phyloP scores from a whole-genome alignment of 2,113 vertebrate species.

The Alectura lathami region DNA sequence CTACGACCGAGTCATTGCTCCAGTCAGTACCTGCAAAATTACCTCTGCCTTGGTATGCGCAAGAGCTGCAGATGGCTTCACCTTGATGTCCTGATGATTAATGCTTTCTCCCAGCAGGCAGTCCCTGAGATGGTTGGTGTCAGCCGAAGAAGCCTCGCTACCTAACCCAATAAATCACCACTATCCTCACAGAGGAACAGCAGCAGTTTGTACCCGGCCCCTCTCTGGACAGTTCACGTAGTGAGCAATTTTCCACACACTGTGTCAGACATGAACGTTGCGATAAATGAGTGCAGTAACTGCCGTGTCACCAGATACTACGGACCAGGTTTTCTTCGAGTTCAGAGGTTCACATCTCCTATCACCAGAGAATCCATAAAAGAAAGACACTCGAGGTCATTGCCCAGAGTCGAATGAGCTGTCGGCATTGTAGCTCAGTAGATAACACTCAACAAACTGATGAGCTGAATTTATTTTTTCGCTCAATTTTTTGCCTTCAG shows the following conservation, averaged over 20 bases:
- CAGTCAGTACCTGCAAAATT: not conserved
- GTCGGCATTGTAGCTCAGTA: not conserved
- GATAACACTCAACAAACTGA: not conserved
- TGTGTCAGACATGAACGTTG: not conserved
- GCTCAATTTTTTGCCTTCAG: not conserved
- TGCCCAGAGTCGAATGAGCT: not conserved
- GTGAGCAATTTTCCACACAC: rapidly evolving
- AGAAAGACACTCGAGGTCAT: not conserved
- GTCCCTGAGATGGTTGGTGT: not conserved
- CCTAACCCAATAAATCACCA: not conserved
- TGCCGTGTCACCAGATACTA: not conserved
- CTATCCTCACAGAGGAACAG: not conserved
- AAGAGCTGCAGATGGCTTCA: not conserved
- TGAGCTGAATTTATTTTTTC: not conserved
- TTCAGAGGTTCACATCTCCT: not conserved
- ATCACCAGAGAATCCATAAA: not conserved
- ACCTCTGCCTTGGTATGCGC: not conserved
- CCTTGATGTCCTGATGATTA: not conserved
- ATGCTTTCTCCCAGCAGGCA: not conserved
- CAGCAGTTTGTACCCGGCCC: not conserved
- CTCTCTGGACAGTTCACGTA: not conserved
- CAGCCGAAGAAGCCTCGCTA: not conserved
- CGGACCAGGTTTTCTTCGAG: not conserved
- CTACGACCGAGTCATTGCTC: not conserved
- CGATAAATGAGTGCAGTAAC: not conserved